These are phyloP conservation scores for Drosophila serrata DNA, from an alignment of 1,140 invertebrate species.

Conservation along the genomic window DNA sequence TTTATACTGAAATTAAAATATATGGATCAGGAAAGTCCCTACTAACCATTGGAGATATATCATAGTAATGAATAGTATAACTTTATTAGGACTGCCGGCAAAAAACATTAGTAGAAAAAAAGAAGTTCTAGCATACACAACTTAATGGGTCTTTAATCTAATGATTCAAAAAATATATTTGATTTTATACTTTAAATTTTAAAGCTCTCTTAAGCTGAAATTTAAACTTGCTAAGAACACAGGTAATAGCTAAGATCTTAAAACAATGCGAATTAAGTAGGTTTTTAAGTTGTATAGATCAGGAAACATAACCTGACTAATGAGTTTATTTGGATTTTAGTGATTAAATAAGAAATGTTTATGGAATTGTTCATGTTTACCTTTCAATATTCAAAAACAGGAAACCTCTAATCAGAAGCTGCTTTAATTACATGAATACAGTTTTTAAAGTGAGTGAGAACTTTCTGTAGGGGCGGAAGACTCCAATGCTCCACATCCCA, in stretches of 20 bases:
- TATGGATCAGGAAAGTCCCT: slow-evolving; percentile 4
- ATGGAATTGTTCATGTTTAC: too few relatives aligned
- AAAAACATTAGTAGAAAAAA: background rate
- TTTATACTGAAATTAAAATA: slow-evolving; percentile 5
- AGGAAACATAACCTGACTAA: background rate
- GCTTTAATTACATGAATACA: background rate
- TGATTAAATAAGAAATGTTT: background rate
- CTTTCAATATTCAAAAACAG: background rate
- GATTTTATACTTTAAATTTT: background rate
- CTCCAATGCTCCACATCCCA: background rate
- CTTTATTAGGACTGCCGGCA: background rate
- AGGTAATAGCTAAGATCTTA: background rate
- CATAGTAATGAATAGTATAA: background rate
- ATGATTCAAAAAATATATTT: background rate
- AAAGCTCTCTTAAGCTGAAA: background rate
- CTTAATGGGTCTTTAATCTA: background rate
- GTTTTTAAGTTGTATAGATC: background rate
- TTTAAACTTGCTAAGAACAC: background rate
- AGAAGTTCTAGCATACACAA: background rate
- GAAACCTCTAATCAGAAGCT: background rate
- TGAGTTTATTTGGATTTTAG: too few relatives aligned
- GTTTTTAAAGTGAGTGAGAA: background rate
- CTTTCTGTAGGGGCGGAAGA: background rate
- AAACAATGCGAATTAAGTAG: background rate
- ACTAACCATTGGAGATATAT: background rate